These are phyloP conservation scores for Scylla paramamosain DNA, from an alignment of 1,140 invertebrate genomes.

Conservation along the genomic window DNA sequence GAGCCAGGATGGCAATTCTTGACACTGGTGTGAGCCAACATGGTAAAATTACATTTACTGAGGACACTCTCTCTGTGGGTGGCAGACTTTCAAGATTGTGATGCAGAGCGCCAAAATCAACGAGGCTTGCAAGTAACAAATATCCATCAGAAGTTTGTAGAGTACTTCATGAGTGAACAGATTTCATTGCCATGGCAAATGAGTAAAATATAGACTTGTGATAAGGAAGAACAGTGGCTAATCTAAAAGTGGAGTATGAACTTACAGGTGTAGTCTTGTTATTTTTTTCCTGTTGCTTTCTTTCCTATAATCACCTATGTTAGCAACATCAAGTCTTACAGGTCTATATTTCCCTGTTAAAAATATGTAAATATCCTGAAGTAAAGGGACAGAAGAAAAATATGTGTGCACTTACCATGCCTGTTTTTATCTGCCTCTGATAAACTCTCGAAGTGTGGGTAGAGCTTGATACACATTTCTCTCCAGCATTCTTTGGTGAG, in stretches of 20 bases:
- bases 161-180: neutral
- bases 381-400: constrained; percentile 25
- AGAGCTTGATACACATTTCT: too few species aligned
- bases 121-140: constrained; percentile 50
- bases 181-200: neutral
- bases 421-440: too few species aligned
- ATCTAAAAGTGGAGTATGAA: neutral
- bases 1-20: too few species aligned
- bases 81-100: constrained; percentile 55
- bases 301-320: neutral
- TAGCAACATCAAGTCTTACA: constrained; percentile 35
- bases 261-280: neutral
- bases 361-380: neutral
- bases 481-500: too few species aligned
- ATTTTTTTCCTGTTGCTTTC: constrained; percentile 43
- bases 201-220: constrained; percentile 26
- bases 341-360: neutral
- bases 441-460: too few species aligned
- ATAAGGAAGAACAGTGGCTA: neutral
- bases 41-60: too few species aligned
- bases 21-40: too few species aligned
- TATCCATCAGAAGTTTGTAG: constrained; percentile 43
- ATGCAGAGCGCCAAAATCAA: constrained; percentile 28
- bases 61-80: too few species aligned
- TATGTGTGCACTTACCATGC: constrained; percentile 31